Evolutionary conservation across 2,888 invertebrate species (phyloP).

Genomic region (Acrobasis consociella): DNA sequence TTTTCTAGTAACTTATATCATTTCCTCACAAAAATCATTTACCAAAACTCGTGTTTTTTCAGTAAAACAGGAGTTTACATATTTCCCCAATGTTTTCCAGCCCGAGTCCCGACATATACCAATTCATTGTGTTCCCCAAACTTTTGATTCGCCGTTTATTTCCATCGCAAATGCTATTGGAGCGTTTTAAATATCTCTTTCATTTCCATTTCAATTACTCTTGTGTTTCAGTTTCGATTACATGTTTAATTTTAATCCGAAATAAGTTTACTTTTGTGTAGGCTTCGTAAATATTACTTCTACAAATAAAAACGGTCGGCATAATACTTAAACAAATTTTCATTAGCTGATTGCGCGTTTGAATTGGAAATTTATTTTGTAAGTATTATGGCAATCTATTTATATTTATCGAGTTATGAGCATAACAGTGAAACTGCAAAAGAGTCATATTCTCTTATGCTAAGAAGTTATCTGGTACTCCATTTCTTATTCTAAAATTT

Average conservation of each 20-base stretch:
- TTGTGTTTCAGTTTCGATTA: background rate
- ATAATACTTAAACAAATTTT: no score
- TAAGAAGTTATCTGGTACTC: no score
- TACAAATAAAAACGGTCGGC: no score
- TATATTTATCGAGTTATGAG: no score
- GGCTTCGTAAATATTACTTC: no score
- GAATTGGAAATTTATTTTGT: no score
- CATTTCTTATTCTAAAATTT: no score
- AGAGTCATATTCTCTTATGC: no score
- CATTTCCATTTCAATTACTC: slow-evolving; percentile 15
- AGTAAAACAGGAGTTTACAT: background rate
- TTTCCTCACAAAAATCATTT: background rate
- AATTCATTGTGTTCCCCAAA: slow-evolving; percentile 3
- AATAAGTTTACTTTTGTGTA: background rate
- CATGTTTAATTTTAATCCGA: background rate
- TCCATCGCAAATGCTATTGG: background rate
- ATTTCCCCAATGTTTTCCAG: background rate
- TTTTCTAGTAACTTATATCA: background rate
- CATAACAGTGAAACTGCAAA: no score
- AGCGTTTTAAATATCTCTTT: slow-evolving; percentile 8
- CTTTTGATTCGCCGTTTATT: slow-evolving; percentile 10
- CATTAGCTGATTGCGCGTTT: no score
- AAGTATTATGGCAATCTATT: no score
- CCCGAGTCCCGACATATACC: background rate
- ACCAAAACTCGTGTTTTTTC: background rate